Evolutionary conservation across 2,113 vertebrate species (phyloP).

Genomic region (Chiloscyllium plagiosum): DNA sequence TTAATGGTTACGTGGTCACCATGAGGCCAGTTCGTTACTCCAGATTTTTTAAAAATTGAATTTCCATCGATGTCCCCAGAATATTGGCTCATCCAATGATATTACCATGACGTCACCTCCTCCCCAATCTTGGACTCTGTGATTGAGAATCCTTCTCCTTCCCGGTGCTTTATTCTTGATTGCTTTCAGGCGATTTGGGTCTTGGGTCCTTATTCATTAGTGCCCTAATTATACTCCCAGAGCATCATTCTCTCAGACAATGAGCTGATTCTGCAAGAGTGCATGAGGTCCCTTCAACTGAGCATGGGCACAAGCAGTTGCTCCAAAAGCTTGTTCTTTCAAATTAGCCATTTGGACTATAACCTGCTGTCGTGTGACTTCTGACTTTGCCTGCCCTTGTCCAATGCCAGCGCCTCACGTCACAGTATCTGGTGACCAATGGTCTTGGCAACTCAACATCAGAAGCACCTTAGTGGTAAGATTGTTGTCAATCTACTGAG

Average conservation of each 20-base stretch:
- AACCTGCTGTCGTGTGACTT: too few relatives aligned
- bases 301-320: neutral
- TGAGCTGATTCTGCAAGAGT: neutral
- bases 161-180: neutral
- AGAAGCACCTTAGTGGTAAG: neutral
- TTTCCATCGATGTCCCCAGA: too few relatives aligned
- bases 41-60: too few relatives aligned
- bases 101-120: neutral
- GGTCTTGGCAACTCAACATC: neutral
- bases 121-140: neutral
- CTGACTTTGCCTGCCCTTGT: too few relatives aligned
- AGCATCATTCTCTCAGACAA: neutral
- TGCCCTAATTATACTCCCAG: neutral
- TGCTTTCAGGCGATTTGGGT: neutral
- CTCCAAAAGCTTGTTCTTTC: too few relatives aligned
- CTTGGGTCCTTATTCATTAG: neutral
- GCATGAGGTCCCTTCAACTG: neutral
- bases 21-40: too few relatives aligned
- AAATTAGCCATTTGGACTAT: too few relatives aligned
- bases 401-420: too few relatives aligned
- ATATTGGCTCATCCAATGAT: neutral
- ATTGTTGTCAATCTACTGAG: neutral
- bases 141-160: neutral
- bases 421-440: neutral
- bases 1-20: too few relatives aligned